Evolutionary conservation across 2,113 vertebrate genomes (phyloP).

Genomic region (Aegithalos caudatus): DNA sequence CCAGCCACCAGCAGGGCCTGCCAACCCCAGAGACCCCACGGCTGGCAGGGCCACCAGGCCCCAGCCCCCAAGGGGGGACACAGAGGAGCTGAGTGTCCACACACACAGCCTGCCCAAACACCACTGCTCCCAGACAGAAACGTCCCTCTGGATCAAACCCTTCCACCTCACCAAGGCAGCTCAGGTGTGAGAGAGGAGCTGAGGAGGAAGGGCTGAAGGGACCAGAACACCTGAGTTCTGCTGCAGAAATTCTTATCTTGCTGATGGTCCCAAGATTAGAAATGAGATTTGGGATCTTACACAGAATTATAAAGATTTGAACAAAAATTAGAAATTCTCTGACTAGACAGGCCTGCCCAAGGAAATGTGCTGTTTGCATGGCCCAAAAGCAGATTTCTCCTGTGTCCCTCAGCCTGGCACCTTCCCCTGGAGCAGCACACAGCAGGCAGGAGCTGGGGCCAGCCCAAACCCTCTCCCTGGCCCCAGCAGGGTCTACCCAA

Average conservation of each 20-base stretch:
- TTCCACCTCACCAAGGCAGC: fast-evolving
- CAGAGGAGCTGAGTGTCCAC: not conserved
- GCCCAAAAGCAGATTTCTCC: not conserved
- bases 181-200: fast-evolving
- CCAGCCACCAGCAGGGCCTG: not conserved
- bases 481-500: fast-evolving
- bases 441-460: fast-evolving
- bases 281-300: fast-evolving
- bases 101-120: fast-evolving
- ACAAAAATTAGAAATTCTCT: fast-evolving
- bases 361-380: fast-evolving
- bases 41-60: not conserved
- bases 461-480: not conserved
- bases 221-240: fast-evolving
- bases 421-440: not conserved
- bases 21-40: fast-evolving
- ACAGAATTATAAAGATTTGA: fast-evolving
- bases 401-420: not conserved
- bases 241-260: fast-evolving
- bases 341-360: fast-evolving
- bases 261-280: fast-evolving
- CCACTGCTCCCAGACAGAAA: fast-evolving
- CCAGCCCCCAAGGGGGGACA: fast-evolving
- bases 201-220: fast-evolving
- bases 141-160: fast-evolving